Percentiles rank a stretch among this genome's conserved stretches.
phyloP scores from a whole-genome alignment of 2,888 invertebrate species.

The Acanthacorydalis orientalis region DNA sequence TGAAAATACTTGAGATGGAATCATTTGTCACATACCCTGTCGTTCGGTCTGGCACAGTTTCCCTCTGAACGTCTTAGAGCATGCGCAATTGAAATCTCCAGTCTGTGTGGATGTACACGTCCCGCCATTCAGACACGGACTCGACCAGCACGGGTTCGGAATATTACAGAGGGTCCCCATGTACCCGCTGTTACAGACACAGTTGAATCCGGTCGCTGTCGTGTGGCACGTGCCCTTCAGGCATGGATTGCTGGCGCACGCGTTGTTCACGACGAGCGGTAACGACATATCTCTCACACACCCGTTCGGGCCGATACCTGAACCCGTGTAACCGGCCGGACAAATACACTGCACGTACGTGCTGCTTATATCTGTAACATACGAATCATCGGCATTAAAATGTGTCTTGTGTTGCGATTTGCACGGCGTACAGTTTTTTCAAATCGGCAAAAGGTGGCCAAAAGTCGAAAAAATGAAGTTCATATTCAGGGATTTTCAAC shows the following conservation, averaged over 20 bases:
- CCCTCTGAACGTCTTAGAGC: constrained; percentile 49
- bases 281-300: constrained; percentile 29
- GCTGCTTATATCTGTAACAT: constrained; percentile 26
- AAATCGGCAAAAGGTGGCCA: no score
- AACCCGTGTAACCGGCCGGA: constrained; percentile 58
- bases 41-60: constrained; percentile 39
- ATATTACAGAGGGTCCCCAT: constrained; percentile 42
- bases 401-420: no score
- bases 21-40: constrained; percentile 21
- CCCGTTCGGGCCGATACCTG: constrained; percentile 63
- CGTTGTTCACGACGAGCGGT: constrained; percentile 11
- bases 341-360: constrained; percentile 57
- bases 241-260: constrained; percentile 36
- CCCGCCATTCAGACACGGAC: constrained; percentile 72
- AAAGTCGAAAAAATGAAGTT: no score
- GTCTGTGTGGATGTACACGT: constrained; percentile 33
- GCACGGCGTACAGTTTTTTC: no score
- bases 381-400: no score
- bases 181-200: constrained; percentile 36
- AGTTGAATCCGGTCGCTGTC: constrained; percentile 28
- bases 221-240: constrained; percentile 30
- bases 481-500: no score
- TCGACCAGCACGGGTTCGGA: constrained; percentile 42
- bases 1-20: neutral
- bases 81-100: constrained; percentile 37